Conservation (phyloP, 2,888 invertebrate genomes). For the Stegana nigrithorax region DNA sequence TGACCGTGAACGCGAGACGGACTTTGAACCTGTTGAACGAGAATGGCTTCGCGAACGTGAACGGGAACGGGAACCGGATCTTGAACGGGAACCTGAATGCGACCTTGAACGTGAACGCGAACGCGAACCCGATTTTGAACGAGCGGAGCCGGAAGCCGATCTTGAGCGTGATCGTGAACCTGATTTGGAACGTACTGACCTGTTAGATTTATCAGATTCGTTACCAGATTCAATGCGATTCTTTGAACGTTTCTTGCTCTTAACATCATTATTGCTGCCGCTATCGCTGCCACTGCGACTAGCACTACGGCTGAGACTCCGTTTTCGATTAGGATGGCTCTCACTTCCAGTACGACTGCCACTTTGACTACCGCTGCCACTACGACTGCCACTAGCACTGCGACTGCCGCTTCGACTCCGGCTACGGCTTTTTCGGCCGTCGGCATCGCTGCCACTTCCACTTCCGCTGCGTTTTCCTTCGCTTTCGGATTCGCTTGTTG, state of each 20-base stretch:
- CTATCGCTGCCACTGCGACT: slow-evolving; percentile 25
- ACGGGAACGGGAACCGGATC: slow-evolving; percentile 24
- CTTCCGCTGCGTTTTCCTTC: slow-evolving; percentile 40
- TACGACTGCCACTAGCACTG: slow-evolving; percentile 62
- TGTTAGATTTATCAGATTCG: neutral
- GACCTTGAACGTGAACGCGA: slow-evolving; percentile 40
- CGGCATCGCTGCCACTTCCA: slow-evolving; percentile 63
- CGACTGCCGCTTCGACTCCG: slow-evolving; percentile 42
- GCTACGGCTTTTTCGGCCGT: slow-evolving; percentile 41
- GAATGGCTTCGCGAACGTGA: slow-evolving; percentile 24
- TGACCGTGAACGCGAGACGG: slow-evolving; percentile 41
- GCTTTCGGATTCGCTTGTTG: slow-evolving; percentile 82
- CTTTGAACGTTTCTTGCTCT: slow-evolving; percentile 18
- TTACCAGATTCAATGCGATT: slow-evolving; percentile 11
- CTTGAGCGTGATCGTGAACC: neutral
- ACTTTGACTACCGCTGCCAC: slow-evolving; percentile 34
- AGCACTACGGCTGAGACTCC: slow-evolving; percentile 29
- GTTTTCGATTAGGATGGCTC: neutral
- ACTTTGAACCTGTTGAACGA: slow-evolving; percentile 13
- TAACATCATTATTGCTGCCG: slow-evolving; percentile 18
- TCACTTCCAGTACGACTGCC: slow-evolving; percentile 38
- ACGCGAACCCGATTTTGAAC: slow-evolving; percentile 36
- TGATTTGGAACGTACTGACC: slow-evolving; percentile 21
- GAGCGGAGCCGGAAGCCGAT: slow-evolving; percentile 17
- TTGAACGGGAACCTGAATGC: neutral